phyloP scores from a whole-genome alignment of 2,797 vertebrate species.

The Pristis pectinata region DNA sequence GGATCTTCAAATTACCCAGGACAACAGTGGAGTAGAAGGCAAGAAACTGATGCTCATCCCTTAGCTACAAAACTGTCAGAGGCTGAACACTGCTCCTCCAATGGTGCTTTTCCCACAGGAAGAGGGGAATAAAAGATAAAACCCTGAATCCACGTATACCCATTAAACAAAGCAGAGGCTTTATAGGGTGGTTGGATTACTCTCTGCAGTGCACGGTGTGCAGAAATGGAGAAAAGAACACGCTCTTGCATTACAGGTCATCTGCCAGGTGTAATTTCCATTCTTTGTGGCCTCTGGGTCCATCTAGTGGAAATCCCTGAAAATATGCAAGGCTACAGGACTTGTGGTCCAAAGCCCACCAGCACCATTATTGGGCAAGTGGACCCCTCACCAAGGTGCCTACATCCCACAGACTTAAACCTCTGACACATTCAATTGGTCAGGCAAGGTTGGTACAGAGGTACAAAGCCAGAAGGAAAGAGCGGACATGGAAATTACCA shows the following conservation, averaged over 20 bases:
- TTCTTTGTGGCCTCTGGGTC: neutral
- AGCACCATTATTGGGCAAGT: neutral
- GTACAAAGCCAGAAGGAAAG: neutral
- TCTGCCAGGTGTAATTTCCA: no score
- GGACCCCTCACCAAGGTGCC: neutral
- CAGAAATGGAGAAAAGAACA: neutral
- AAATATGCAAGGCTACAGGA: neutral
- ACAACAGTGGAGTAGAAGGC: no score
- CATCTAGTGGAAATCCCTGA: neutral
- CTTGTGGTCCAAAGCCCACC: neutral
- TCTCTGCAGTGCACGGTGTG: no score
- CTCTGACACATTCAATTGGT: neutral
- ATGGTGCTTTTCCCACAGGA: neutral
- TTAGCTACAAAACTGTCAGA: neutral
- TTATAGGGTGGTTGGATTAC: neutral
- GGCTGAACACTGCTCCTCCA: neutral
- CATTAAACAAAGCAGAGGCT: neutral
- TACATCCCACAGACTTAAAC: neutral
- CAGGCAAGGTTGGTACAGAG: no score
- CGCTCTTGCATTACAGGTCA: no score
- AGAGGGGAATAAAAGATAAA: neutral
- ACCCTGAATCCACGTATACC: neutral
- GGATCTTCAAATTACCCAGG: neutral
- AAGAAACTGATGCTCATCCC: neutral
- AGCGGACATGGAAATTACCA: neutral